Evolutionary conservation across 2,797 vertebrate species (phyloP), one percentile per base, ranked within the genome.

Genomic region (Lepilemur ruficaudatus): DNA sequence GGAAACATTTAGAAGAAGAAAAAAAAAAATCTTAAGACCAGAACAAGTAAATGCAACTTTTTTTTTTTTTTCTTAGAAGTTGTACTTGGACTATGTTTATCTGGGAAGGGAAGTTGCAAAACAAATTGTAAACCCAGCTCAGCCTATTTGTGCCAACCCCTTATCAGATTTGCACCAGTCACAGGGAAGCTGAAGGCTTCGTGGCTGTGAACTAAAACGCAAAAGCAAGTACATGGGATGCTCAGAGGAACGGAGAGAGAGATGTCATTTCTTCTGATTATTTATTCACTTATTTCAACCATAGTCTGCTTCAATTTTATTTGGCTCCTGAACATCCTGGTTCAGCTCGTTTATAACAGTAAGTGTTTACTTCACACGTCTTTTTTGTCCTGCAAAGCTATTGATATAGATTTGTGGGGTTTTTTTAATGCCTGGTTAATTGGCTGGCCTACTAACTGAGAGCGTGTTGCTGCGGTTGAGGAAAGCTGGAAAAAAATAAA

Each of bases 371-470:
- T 98, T 98, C 97, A 98, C 98, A 98, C 96, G 70, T 98, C 97
- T 98, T 95, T 94, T 95, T 50, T 75, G 91, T 97, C 96, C 93
- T 97, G 46, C 86, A 97, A 97, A 98, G 97, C 96, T 98, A 92
- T 95, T 97, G 92, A 76, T 98, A 98, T 98, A 98, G 98, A 98
- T 99, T 96, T 96, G 98, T 97, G 98, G 73, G 98, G 57, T 95
- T 94, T 93, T 98, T 98, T 98, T 95, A 98, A 98, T 97, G 97
- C 84, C 96, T 98, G 76, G 97, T 97, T 98, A 98, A 97, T 98
- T 98, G 98, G 88, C 93, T 80, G 94, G 82, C 91, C 95, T 97
- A 92, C 96, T 88, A 86, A 96, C 93, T 93, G 67, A 97, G 76
- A 97, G 80, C 72, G 95, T 98, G 96, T 97, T 98, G 91, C 81